These are phyloP conservation scores for Nothobranchius kuhntae DNA, from an alignment of 2,113 vertebrate genomes.

Conservation along the genomic window DNA sequence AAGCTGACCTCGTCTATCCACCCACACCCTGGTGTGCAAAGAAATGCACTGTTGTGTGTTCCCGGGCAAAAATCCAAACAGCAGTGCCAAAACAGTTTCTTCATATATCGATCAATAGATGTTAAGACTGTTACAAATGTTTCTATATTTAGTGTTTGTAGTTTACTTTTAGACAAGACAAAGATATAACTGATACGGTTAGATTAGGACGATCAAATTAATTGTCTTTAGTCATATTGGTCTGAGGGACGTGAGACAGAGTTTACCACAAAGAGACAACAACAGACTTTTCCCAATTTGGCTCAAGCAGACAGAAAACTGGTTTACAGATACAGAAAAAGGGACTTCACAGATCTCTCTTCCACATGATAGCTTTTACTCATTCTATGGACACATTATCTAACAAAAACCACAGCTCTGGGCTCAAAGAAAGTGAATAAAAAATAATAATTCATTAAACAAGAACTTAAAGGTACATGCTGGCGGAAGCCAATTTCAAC, in stretches of 20 bases:
- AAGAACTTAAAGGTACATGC: too few species aligned
- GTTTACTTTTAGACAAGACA: too few species aligned
- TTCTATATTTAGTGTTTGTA: too few species aligned
- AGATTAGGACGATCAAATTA: too few species aligned
- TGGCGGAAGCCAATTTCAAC: neutral
- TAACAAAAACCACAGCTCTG: slow-evolving; percentile 10
- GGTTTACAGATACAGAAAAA: neutral
- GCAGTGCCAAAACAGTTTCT: slow-evolving; percentile 8
- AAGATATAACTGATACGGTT: too few species aligned
- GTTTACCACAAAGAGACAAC: slow-evolving; percentile 3
- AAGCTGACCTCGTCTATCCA: slow-evolving; percentile 31
- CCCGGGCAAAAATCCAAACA: slow-evolving; percentile 32
- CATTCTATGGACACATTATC: slow-evolving; percentile 43
- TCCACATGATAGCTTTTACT: slow-evolving; percentile 15
- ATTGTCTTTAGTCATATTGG: too few species aligned
- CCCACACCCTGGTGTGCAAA: slow-evolving; percentile 32
- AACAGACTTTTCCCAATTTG: slow-evolving; percentile 24
- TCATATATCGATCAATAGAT: neutral
- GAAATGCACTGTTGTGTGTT: slow-evolving; percentile 30
- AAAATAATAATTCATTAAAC: too few species aligned
- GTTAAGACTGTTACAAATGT: too few species aligned
- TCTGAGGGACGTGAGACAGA: too few species aligned
- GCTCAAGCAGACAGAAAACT: slow-evolving; percentile 12
- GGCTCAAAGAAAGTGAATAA: neutral
- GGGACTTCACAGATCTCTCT: slow-evolving; percentile 7